Evolutionary conservation across 2,797 vertebrate genomes (phyloP).

Genomic region (Limosa lapponica): DNA sequence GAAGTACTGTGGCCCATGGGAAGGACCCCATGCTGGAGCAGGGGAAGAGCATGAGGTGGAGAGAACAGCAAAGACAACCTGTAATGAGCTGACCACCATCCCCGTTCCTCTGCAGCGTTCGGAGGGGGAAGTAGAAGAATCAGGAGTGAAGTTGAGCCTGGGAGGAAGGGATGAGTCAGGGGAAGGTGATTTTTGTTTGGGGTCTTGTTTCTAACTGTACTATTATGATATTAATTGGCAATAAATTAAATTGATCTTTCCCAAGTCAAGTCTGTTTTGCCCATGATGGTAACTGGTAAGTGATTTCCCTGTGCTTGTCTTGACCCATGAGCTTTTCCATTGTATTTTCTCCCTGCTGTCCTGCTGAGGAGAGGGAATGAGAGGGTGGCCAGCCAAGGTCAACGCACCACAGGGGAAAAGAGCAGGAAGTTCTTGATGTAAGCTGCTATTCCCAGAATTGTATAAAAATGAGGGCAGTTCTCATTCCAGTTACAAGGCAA

Average conservation of each 20-base stretch:
- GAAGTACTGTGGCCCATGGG: neutral
- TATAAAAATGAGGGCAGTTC: neutral
- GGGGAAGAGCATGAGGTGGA: accelerated
- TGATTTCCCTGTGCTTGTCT: neutral
- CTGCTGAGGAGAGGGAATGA: neutral
- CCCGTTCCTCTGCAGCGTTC: accelerated
- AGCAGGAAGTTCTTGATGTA: neutral
- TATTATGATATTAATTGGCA: neutral
- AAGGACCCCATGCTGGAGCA: neutral
- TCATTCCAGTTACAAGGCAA: neutral
- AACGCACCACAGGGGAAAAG: neutral
- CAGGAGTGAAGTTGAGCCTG: neutral
- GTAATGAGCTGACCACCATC: neutral
- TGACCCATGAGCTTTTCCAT: neutral
- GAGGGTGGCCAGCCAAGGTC: neutral
- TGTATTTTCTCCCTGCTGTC: neutral
- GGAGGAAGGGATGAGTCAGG: neutral
- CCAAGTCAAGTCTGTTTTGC: neutral
- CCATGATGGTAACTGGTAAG: neutral
- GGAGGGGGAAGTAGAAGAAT: neutral
- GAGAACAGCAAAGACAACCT: neutral
- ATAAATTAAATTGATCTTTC: neutral
- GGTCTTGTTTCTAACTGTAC: neutral
- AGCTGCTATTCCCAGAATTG: neutral
- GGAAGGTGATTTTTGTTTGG: neutral